Base-by-base conservation (phyloP, 2,888 invertebrate genomes). In the Melanargia galathea region DNA sequence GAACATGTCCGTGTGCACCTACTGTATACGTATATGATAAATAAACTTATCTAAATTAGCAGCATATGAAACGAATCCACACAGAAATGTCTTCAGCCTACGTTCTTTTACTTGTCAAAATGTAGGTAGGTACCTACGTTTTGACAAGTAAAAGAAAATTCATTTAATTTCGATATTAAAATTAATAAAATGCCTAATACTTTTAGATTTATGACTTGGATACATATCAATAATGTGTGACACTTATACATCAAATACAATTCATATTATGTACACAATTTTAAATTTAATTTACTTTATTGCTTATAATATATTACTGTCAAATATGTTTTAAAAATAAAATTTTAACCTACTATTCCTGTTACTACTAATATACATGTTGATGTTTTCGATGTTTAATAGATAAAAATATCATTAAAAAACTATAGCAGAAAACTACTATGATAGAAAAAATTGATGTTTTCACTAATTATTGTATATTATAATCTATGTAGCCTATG, bases 11-110 rank as follows among this genome's bases (percentile, higher is more conserved):
- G 78, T 79, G 75, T 75, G 71, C 73, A 71, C 76, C 24, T 43
- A 43, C 18, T 63, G 81, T 83, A 84, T 82, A 83, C 82, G 81
- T 78, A 79, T 73, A 51, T 30, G 18, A 51, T 79, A 77, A 73
- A 77, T 68, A 65, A 68, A 70, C 43, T 43, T 43, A 63, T 63
- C 66, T 66, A 66, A 63, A 67, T 63, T 62, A 33, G 57, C 49
- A 66, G 64, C 73, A 73, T 73, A 73, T 73, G 70, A 68, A 48
- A 46, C 10, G 26, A 43, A 10, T 45, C 18, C 2, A 45, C 13
- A 18, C 2, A 20, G 26, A 40, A n/a, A 22, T 18, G 18, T 20
- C 20, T 35, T 5, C 18, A 52, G 13, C 30, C 30, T 8, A 26
- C 5, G 26, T 18, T n/a, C 51, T 4, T 33, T 13, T 52, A 3